These are phyloP conservation scores for Heliocidaris erythrogramma DNA, from an alignment of 35 echinoderm and acorn worm species.

Conservation along the genomic window DNA sequence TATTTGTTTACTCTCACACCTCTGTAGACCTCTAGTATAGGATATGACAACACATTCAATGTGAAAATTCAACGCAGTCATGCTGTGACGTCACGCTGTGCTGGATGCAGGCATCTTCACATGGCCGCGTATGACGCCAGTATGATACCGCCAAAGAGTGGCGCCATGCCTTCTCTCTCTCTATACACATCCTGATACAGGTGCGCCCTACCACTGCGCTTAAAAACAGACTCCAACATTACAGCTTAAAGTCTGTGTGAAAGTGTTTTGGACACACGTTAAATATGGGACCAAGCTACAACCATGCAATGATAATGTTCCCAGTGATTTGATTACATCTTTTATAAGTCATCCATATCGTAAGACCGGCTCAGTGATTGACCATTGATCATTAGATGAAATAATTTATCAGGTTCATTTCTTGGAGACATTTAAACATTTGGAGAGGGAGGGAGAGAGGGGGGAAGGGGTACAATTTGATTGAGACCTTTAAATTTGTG, in stretches of 20 bases:
- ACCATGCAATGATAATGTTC: not conserved
- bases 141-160: not conserved
- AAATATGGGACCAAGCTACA: not conserved
- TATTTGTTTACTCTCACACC: not conserved
- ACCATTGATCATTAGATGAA: not conserved
- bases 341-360: not conserved
- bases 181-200: not conserved
- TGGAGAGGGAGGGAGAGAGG: not conserved
- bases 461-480: not conserved
- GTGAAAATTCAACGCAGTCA: conserved; percentile 7
- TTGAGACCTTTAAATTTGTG: too few relatives aligned
- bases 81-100: not conserved
- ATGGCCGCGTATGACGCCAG: not conserved
- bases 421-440: not conserved
- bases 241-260: not conserved
- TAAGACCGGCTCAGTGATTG: not conserved
- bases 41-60: not conserved
- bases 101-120: not conserved
- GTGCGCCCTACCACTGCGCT: not conserved
- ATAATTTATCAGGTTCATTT: not conserved
- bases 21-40: not conserved
- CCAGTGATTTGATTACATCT: not conserved
- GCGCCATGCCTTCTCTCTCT: not conserved
- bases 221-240: not conserved
- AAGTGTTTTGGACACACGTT: not conserved